Evolutionary conservation across 2,797 vertebrate species (phyloP).

Genomic region (Helicolenus hilgendorfi): DNA sequence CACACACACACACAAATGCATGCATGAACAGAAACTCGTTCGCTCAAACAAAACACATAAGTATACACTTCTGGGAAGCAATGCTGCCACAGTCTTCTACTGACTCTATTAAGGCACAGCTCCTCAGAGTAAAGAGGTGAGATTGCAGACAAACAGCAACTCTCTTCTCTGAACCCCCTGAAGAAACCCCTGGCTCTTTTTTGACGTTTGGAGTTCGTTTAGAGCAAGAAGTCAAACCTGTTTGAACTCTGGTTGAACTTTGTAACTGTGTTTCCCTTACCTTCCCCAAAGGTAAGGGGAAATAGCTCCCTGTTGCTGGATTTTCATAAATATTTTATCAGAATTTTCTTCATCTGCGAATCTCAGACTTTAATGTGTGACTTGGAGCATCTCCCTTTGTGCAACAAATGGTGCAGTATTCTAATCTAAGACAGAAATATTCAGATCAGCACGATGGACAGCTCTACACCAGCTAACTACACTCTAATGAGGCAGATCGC

Average conservation of each 20-base stretch:
- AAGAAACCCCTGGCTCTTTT: slow-evolving; percentile 44
- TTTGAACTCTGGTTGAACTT: slow-evolving; percentile 74
- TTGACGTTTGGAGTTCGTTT: slow-evolving; percentile 34
- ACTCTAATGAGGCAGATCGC: fast-evolving
- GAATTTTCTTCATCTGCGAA: slow-evolving; percentile 53
- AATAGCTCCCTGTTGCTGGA: slow-evolving; percentile 38
- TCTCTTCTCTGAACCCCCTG: not conserved
- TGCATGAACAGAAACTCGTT: slow-evolving; percentile 2
- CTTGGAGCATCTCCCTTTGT: slow-evolving; percentile 25
- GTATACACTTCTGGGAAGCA: not conserved
- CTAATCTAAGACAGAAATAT: not conserved
- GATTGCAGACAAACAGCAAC: slow-evolving; percentile 6
- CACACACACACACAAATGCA: not conserved
- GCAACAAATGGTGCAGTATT: not conserved
- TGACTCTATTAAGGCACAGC: slow-evolving; percentile 25
- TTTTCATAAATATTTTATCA: slow-evolving; percentile 66
- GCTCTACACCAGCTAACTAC: no score
- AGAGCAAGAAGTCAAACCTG: slow-evolving; percentile 47
- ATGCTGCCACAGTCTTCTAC: not conserved
- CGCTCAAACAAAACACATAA: slow-evolving; percentile 1
- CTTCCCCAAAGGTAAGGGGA: slow-evolving; percentile 27
- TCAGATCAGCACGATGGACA: no score
- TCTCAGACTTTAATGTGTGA: slow-evolving; percentile 55
- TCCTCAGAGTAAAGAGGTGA: slow-evolving; percentile 33
- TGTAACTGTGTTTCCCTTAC: slow-evolving; percentile 37